A percentile compares a stretch with the other conserved stretches of the same genome.
Evolutionary conservation across 2,797 vertebrate species (phyloP).

Genomic region (Macrochelys suwanniensis): DNA sequence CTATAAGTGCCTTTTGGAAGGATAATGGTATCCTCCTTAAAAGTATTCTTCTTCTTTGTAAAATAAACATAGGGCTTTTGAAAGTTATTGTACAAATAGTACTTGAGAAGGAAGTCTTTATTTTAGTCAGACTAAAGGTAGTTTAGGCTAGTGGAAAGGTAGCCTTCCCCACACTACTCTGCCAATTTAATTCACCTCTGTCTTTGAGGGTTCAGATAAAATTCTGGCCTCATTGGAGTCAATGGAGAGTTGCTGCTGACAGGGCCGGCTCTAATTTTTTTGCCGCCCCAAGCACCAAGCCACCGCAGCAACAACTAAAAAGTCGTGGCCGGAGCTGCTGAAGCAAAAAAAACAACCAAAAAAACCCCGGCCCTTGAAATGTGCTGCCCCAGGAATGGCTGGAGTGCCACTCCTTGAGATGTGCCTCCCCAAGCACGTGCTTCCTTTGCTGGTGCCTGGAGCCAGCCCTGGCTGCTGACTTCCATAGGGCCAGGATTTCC

Average conservation of each 20-base stretch:
- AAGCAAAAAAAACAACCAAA: too few species aligned
- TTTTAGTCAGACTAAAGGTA: not conserved
- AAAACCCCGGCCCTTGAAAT: too few species aligned
- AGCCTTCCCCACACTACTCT: not conserved
- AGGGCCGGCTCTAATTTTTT: too few species aligned
- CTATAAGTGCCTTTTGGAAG: accelerated
- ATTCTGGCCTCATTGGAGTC: not conserved
- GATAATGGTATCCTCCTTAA: too few species aligned
- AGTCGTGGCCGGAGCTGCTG: too few species aligned
- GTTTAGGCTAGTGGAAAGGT: not conserved
- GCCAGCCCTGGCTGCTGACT: not conserved
- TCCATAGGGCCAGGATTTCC: not conserved
- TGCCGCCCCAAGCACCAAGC: too few species aligned
- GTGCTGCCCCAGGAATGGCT: too few species aligned
- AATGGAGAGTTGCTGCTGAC: not conserved
- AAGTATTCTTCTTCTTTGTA: not conserved
- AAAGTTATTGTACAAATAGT: not conserved
- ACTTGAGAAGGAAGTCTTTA: not conserved
- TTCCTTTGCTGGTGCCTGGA: too few species aligned
- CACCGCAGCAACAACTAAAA: too few species aligned
- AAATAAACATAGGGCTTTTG: not conserved
- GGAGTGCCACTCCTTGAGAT: too few species aligned
- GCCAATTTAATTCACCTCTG: not conserved
- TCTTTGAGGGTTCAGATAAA: not conserved
- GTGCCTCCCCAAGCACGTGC: too few species aligned